Evolutionary conservation across 2,888 invertebrate genomes (phyloP), one percentile per base, ranked within the genome.

Genomic region (Lasioglossum morio): DNA sequence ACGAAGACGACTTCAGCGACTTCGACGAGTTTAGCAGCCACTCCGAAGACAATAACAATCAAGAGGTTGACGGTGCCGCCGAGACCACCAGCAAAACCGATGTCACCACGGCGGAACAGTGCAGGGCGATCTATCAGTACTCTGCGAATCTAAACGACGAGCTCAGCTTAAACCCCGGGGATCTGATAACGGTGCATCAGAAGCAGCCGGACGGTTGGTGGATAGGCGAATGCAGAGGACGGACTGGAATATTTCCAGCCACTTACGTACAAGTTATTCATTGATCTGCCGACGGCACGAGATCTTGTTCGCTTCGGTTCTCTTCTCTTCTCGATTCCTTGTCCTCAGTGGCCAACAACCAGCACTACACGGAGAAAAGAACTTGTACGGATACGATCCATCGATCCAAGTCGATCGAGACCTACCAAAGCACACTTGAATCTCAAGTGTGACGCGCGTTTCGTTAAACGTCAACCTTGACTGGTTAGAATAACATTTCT

Each of bases 121-220:
- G 98, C 94, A 97, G 97, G 92, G 99, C 98, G 3, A 96, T 99
- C 40, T 99, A 98, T 95, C 97, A 97, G 76, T 99, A 99, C 95
- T 97, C 98, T 89, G 98, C 98, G 76, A 98, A 98, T 93, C 96
- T 98, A 84, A 97, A 98, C 92, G 99, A 99, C 95, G 99, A 99
- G 95, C 96, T 99, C 70, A 97, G 95, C 66, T 92, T 96, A 43
- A 95, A 94, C 94, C 94, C 96, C 96, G 98, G 99, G 88, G 98
- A 99, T 95, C 96, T 98, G 74, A 98, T 99, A 91, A 97, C 97
- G 91, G 97, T 99, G 60, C 98, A 98, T 94, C 97, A 98, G 92
- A 98, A 99, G 94, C 98, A 98, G 95, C 98, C 98, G 53, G 98
- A 98, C 93, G 99, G 98, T 60, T 99, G 99, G 99, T 99, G 99